Conservation (phyloP, 23 tunicate genomes). For the Trididemnum clinides region DNA sequence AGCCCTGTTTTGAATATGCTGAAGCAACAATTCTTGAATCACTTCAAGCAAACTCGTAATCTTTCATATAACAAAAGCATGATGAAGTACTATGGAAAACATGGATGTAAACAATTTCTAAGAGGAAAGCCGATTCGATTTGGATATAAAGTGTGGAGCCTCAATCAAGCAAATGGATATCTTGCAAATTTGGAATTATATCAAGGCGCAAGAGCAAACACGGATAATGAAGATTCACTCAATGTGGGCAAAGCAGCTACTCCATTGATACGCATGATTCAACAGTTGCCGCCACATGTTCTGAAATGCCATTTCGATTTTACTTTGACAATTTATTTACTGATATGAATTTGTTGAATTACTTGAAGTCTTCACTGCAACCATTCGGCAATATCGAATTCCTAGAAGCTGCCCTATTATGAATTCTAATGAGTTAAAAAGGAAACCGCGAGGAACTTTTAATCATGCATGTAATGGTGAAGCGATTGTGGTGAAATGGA, state of each 20-base stretch:
- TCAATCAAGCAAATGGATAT: neutral
- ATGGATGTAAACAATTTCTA: conserved; percentile 15
- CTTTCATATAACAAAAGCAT: neutral
- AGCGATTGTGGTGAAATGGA: conserved; percentile 1
- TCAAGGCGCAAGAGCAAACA: neutral
- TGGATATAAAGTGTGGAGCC: conserved; percentile 15
- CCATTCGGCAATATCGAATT: neutral
- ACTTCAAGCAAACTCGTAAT: neutral
- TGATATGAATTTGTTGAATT: neutral
- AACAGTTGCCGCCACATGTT: neutral
- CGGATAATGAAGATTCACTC: neutral
- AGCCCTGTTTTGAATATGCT: neutral
- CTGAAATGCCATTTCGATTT: neutral
- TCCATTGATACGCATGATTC: neutral
- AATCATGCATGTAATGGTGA: neutral
- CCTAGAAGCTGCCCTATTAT: neutral
- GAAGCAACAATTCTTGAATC: neutral
- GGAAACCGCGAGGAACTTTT: neutral
- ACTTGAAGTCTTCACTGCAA: neutral
- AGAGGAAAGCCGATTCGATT: conserved; percentile 7
- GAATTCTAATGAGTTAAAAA: neutral
- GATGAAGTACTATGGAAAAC: conserved; percentile 7
- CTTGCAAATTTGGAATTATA: neutral
- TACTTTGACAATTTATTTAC: conserved; percentile 9
- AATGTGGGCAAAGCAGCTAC: neutral